phyloP scores from a whole-genome alignment of 2,113 vertebrate species.

The Fregetta grallaria region DNA sequence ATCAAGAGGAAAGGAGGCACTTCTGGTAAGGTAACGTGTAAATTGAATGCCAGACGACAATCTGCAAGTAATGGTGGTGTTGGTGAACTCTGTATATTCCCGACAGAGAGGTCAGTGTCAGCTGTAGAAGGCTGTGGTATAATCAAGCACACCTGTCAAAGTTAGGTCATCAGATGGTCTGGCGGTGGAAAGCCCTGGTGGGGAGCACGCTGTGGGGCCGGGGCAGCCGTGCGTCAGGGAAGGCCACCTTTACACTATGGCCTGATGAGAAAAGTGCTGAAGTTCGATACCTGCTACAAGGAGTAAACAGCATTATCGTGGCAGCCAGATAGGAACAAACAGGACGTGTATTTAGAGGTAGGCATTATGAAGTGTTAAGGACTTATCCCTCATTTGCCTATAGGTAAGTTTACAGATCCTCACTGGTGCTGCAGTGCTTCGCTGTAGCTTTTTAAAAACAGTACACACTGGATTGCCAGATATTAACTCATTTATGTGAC shows the following conservation, averaged over 20 bases:
- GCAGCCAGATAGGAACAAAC: rapidly evolving
- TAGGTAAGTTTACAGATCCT: background rate
- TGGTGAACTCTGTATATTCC: background rate
- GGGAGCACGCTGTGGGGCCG: rapidly evolving
- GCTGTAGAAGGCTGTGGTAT: rapidly evolving
- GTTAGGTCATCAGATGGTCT: rapidly evolving
- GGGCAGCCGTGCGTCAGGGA: rapidly evolving
- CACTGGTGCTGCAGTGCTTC: background rate
- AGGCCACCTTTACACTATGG: rapidly evolving
- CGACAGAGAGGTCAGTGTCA: background rate
- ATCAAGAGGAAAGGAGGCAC: background rate
- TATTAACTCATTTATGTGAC: rapidly evolving
- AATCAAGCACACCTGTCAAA: background rate
- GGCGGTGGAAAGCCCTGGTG: background rate
- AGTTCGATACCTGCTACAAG: background rate
- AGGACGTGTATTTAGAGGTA: rapidly evolving
- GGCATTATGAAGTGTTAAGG: rapidly evolving
- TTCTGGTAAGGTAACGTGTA: rapidly evolving
- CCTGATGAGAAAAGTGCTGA: no score
- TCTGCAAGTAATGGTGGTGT: rapidly evolving
- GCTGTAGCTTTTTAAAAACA: background rate
- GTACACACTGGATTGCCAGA: rapidly evolving
- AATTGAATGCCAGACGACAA: rapidly evolving
- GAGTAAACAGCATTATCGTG: rapidly evolving
- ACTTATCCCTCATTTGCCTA: background rate